phyloP scores from a whole-genome alignment of 2,113 vertebrate species.

The Phalacrocorax carbo region DNA sequence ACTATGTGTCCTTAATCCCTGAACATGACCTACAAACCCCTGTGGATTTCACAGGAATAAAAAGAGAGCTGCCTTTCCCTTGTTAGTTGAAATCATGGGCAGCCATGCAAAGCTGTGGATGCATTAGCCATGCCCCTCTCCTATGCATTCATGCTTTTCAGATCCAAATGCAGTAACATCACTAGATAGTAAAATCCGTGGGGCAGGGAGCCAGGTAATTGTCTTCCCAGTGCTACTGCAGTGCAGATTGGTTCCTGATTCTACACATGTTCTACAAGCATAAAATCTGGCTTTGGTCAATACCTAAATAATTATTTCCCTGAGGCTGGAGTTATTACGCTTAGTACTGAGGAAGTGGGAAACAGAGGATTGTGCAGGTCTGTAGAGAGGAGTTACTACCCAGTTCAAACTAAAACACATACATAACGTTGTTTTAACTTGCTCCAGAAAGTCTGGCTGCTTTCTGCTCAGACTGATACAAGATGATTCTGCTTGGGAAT shows the following conservation, averaged over 20 bases:
- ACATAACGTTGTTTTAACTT: fast-evolving
- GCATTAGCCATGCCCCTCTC: neutral
- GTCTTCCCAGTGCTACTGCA: neutral
- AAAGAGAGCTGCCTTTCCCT: neutral
- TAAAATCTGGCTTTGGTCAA: neutral
- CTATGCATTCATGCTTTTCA: fast-evolving
- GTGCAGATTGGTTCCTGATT: neutral
- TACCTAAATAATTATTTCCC: neutral
- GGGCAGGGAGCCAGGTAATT: neutral
- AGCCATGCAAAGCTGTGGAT: neutral
- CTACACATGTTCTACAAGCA: neutral
- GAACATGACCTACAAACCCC: neutral
- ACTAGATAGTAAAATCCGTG: neutral
- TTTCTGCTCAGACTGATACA: neutral
- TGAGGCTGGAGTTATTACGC: neutral
- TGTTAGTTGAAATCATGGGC: neutral
- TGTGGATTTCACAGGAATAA: fast-evolving
- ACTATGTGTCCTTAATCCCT: fast-evolving
- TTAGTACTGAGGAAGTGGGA: neutral
- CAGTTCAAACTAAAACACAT: fast-evolving
- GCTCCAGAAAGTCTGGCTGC: neutral
- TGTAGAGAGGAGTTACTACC: neutral
- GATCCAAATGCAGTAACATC: fast-evolving
- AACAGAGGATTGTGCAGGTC: neutral
- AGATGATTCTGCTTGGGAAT: neutral